phyloP scores from a whole-genome alignment of 1,140 invertebrate genomes.

The Dinoponera quadriceps region DNA sequence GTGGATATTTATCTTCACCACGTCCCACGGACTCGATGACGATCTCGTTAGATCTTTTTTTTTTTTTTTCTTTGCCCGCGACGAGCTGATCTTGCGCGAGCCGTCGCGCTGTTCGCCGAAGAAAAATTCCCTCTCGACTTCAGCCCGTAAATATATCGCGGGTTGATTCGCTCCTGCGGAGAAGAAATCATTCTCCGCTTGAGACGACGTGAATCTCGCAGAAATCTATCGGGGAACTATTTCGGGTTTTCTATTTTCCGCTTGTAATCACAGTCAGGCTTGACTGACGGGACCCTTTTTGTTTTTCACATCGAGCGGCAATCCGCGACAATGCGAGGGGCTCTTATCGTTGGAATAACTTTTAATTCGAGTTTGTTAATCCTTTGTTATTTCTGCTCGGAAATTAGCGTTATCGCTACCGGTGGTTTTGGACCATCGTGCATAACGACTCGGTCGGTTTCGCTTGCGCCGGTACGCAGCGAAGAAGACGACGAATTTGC shows the following conservation, averaged over 20 bases:
- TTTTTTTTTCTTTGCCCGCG: no score
- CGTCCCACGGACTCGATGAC: not conserved
- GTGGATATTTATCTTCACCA: not conserved
- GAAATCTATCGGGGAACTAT: no score
- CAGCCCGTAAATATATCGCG: no score
- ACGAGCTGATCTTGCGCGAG: constrained; percentile 1
- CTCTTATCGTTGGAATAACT: not conserved
- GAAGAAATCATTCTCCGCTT: no score
- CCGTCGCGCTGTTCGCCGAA: not conserved
- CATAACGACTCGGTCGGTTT: constrained; percentile 18
- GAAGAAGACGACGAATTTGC: constrained; percentile 18
- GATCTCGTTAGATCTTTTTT: constrained; percentile 12
- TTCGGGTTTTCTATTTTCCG: no score
- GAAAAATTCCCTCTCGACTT: no score
- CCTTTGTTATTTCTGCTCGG: not conserved
- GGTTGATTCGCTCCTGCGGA: no score
- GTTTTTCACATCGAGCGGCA: no score
- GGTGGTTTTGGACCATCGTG: constrained; percentile 7
- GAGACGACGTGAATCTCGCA: no score
- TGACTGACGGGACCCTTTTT: no score
- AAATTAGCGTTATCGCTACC: not conserved
- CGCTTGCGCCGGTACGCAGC: not conserved
- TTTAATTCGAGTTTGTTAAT: not conserved
- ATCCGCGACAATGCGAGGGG: no score
- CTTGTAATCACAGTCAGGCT: no score